These are phyloP conservation scores for Mystacornis crossleyi DNA, from an alignment of 2,113 vertebrate species.

Conservation along the genomic window DNA sequence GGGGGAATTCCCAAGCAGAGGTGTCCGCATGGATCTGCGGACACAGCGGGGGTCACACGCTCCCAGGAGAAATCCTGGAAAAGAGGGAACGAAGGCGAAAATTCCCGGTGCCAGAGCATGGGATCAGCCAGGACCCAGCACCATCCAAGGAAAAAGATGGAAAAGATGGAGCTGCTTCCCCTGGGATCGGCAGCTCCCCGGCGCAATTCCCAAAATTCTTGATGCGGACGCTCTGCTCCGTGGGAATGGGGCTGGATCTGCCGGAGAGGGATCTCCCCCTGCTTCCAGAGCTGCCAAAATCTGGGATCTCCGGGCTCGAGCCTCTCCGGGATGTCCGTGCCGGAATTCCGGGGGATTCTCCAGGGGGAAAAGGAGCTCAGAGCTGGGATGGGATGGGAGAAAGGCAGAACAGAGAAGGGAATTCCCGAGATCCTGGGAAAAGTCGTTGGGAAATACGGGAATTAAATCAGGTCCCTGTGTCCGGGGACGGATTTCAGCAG, in stretches of 20 bases:
- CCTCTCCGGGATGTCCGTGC: rapidly evolving
- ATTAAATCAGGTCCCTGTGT: rapidly evolving
- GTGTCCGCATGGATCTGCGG: rapidly evolving
- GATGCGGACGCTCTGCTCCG: not conserved
- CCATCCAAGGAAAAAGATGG: rapidly evolving
- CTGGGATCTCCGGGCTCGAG: rapidly evolving
- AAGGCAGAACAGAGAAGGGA: not conserved
- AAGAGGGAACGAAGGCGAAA: not conserved
- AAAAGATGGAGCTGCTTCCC: not conserved
- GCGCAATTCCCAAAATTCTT: not conserved
- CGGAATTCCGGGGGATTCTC: rapidly evolving
- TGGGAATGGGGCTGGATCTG: not conserved
- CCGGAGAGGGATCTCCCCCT: rapidly evolving
- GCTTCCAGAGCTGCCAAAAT: not conserved
- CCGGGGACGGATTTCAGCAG: not conserved
- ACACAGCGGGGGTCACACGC: rapidly evolving
- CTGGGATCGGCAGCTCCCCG: not conserved
- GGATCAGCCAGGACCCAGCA: not conserved
- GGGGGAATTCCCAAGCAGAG: not conserved
- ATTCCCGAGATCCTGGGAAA: rapidly evolving
- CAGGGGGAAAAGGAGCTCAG: not conserved
- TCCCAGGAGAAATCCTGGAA: not conserved
- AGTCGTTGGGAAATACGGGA: not conserved
- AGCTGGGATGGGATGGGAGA: not conserved
- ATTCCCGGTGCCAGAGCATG: not conserved